Conservation (phyloP, 2,888 invertebrate species). For the Cetonia aurata region DNA sequence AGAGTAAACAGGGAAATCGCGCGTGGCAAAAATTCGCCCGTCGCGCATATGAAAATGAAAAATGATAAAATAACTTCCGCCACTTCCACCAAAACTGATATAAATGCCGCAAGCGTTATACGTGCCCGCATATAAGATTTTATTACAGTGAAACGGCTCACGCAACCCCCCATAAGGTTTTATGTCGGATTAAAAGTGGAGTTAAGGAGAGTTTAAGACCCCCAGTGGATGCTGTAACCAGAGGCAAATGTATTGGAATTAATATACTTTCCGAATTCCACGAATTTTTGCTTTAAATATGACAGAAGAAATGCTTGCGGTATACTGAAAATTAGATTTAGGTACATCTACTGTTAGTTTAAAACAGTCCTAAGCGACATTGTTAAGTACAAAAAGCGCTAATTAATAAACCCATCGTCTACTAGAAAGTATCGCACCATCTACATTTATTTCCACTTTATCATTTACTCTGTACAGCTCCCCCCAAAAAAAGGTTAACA, state of each 20-base stretch:
- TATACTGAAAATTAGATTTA: background rate
- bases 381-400: too few relatives aligned
- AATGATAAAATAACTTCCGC: constrained; percentile 36
- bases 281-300: background rate
- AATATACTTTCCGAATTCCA: constrained; percentile 16
- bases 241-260: constrained; percentile 25
- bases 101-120: constrained; percentile 21
- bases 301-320: background rate
- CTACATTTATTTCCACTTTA: too few relatives aligned
- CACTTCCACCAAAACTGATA: constrained; percentile 36
- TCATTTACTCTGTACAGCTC: too few relatives aligned
- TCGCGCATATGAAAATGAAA: constrained; percentile 12
- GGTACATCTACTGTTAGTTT: too few relatives aligned
- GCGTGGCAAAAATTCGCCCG: constrained; percentile 5
- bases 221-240: background rate
- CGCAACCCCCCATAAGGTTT: constrained; percentile 27
- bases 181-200: constrained; percentile 25
- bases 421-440: too few relatives aligned
- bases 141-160: constrained; percentile 26
- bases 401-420: too few relatives aligned
- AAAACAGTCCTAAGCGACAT: too few relatives aligned
- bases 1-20: background rate
- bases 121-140: constrained; percentile 31
- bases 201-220: background rate
- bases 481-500: too few relatives aligned